Base-by-base conservation (phyloP, 2,113 vertebrate species). In the Phalacrocorax brasilianus region DNA sequence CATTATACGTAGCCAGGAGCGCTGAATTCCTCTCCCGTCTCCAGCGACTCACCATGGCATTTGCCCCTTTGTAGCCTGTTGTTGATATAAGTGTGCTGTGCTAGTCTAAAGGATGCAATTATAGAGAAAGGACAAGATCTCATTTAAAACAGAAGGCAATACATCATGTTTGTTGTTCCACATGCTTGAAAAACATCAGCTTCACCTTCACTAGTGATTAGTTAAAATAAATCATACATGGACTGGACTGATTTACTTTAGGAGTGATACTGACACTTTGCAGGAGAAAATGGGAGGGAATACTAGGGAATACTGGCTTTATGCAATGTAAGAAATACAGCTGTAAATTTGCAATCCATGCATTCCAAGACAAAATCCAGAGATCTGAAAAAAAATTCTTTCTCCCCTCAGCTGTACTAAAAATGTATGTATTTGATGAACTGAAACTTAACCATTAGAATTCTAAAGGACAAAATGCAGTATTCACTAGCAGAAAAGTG, bases 1-100 rank as follows among this genome's bases (percentile, higher is more conserved):
- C 33, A 15, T 26, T 77, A 44, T 12, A 8, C 1, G 0, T 47
- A 53, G 58, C 77, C 2, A 2, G 44, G 17, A 5, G 28, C 3
- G 2, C 52, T 5, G 15, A 66, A 56, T 13, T 84, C 45, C 50
- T 45, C 63, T 66, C 15, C 58, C 20, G 15, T 38, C 49, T 66
- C 67, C 8, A 61, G 38, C 6, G 3, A 45, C 40, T 70, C 63
- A 38, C 38, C 3, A 1, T 27, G 58, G 30, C 58, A 77, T 26
- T 38, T 77, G 73, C 14, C 49, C 63, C 68, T 61, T 30, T 35
- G 30, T 2, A 70, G 94, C 35, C 70, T 38, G 63, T 13, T 83
- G 61, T 7, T 55, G 55, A 5, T 24, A 40, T 10, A 66, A 24
- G 35, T 5, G n/a, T 2, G 7, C 53, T 58, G 74, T 38, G 53